Percentiles rank a stretch among this genome's conserved stretches.
These are phyloP conservation scores for Pipa parva DNA, from an alignment of 2,113 vertebrate genomes.

Conservation along the genomic window DNA sequence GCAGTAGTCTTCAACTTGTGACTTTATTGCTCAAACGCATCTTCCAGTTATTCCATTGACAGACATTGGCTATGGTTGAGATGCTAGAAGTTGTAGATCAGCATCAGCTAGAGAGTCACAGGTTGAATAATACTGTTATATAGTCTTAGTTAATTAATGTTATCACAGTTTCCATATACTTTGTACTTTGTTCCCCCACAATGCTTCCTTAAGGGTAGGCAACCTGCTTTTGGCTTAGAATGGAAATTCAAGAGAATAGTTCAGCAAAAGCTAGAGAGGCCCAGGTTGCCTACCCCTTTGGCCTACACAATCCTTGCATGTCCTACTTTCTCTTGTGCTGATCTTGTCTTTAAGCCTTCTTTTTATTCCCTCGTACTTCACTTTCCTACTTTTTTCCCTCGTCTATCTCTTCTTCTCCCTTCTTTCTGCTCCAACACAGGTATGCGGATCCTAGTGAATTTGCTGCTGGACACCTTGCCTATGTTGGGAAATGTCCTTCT, in stretches of 20 bases:
- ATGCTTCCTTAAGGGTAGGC: neutral
- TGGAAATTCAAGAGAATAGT: neutral
- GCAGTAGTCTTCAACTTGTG: too few species aligned
- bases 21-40: too few species aligned
- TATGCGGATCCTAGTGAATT: conserved; percentile 78
- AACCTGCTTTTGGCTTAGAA: neutral
- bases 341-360: conserved; percentile 3
- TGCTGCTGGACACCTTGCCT: conserved; percentile 73
- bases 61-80: too few species aligned
- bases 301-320: conserved; percentile 1
- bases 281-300: neutral
- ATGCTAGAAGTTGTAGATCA: too few species aligned
- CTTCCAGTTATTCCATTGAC: too few species aligned
- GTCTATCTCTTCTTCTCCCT: conserved; percentile 29
- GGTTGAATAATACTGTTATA: too few species aligned
- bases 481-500: conserved; percentile 76
- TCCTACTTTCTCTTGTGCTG: conserved; percentile 13
- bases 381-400: neutral
- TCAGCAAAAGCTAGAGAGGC: neutral
- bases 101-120: too few species aligned
- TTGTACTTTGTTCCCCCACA: neutral
- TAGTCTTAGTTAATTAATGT: too few species aligned
- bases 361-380: neutral
- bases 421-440: conserved; percentile 50
- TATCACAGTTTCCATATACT: conserved; percentile 7